Conservation (phyloP, 2,888 invertebrate species). For the Drosophila neoperkinsi region DNA sequence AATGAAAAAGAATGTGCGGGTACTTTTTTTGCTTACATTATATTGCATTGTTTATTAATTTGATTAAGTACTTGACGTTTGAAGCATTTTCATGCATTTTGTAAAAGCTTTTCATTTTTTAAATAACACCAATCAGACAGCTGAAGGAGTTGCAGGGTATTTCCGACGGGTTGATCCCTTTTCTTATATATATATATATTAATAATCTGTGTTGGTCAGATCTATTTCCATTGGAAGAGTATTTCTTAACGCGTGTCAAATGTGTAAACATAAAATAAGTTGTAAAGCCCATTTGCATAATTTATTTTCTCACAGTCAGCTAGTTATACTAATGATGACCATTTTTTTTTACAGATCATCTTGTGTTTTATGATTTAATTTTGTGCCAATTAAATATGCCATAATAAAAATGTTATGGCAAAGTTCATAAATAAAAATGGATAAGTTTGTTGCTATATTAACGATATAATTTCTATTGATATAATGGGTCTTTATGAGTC, state of each 20-base stretch:
- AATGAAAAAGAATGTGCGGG: neutral
- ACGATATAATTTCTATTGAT: constrained; percentile 44
- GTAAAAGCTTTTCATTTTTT: neutral
- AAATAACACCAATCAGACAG: neutral
- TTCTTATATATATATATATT: neutral
- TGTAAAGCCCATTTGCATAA: neutral
- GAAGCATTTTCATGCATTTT: neutral
- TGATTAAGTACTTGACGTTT: neutral
- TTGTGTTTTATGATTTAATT: constrained; percentile 41
- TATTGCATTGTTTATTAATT: constrained; percentile 1
- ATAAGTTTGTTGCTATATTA: constrained; percentile 32
- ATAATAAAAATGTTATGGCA: constrained; percentile 34
- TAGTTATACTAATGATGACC: constrained; percentile 1
- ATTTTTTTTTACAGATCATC: constrained; percentile 5
- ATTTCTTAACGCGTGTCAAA: neutral
- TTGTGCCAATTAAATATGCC: constrained; percentile 33
- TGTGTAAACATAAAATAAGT: neutral
- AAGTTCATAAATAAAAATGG: constrained; percentile 28
- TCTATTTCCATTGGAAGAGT: neutral
- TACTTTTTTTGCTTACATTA: neutral
- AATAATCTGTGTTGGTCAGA: neutral
- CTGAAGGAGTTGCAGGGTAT: neutral
- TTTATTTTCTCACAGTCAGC: neutral
- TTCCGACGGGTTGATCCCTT: neutral
- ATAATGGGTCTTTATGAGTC: constrained; percentile 61